A percentile compares a stretch with the other conserved stretches of the same genome.
Evolutionary conservation across 2,888 invertebrate genomes (phyloP).

Genomic region (Drosophila histrio): DNA sequence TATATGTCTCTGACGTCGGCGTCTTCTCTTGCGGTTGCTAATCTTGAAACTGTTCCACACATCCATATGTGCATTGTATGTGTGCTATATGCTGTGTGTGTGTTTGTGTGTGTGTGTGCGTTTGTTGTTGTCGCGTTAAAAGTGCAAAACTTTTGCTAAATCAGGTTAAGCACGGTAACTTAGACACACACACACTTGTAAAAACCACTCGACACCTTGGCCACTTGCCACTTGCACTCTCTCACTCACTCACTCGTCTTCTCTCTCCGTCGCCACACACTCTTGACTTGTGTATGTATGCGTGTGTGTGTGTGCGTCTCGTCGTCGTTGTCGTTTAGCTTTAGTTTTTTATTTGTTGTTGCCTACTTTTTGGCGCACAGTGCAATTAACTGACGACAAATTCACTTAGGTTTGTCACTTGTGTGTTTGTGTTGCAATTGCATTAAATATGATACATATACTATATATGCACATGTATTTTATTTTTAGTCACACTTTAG

Average conservation of each 20-base stretch:
- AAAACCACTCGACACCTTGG: conserved; percentile 48
- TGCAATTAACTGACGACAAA: conserved; percentile 56
- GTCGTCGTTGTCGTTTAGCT: conserved; percentile 12
- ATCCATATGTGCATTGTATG: conserved; percentile 64
- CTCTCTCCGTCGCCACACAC: background rate
- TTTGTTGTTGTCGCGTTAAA: conserved; percentile 24
- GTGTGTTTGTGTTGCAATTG: conserved; percentile 56
- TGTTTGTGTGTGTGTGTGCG: conserved; percentile 18
- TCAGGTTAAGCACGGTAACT: conserved; percentile 66
- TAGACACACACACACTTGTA: conserved; percentile 20
- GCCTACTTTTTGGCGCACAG: conserved; percentile 50
- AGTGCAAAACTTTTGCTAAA: conserved; percentile 70
- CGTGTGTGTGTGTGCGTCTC: conserved; percentile 22
- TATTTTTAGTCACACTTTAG: conserved; percentile 56
- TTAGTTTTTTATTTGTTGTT: conserved; percentile 20
- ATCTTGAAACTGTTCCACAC: conserved; percentile 38
- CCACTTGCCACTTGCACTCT: conserved; percentile 25
- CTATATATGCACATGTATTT: conserved; percentile 22
- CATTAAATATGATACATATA: conserved; percentile 59
- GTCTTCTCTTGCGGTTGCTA: conserved; percentile 44
- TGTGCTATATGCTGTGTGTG: conserved; percentile 12
- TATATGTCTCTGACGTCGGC: conserved; percentile 28
- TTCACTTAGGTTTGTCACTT: conserved; percentile 71
- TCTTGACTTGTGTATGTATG: background rate
- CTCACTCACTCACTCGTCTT: background rate